These are phyloP conservation scores for Carduelis carduelis DNA, from an alignment of 2,797 vertebrate species.

Conservation along the genomic window DNA sequence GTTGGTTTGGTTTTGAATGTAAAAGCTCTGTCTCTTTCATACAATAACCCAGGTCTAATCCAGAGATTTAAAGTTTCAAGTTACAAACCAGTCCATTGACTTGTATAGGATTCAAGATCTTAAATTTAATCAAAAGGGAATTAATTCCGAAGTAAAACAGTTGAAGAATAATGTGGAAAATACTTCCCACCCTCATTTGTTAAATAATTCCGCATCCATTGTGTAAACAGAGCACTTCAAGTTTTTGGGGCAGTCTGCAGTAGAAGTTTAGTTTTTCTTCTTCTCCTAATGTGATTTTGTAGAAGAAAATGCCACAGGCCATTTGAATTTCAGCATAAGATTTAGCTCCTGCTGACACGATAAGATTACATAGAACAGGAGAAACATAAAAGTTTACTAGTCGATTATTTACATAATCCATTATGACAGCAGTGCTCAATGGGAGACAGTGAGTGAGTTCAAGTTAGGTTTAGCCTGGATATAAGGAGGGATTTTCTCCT, in stretches of 20 bases:
- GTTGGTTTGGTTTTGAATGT: not conserved
- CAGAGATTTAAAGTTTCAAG: not conserved
- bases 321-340: not conserved
- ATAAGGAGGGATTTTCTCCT: not conserved
- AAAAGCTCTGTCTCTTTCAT: not conserved
- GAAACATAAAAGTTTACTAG: not conserved
- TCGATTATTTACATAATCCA: not conserved
- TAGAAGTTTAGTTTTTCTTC: not conserved
- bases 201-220: not conserved
- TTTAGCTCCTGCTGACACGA: not conserved
- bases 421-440: not conserved
- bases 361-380: not conserved
- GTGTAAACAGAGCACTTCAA: not conserved
- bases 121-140: not conserved
- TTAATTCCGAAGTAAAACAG: not conserved
- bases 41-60: not conserved
- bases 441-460: not conserved
- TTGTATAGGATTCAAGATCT: not conserved
- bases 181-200: not conserved
- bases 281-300: not conserved
- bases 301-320: not conserved
- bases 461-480: not conserved
- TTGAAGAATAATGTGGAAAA: not conserved
- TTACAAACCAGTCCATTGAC: not conserved
- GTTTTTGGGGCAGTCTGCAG: not conserved